Percentiles rank a stretch among this genome's conserved stretches.
Evolutionary conservation across 2,113 vertebrate species (phyloP).

Genomic region (Scomber colias): DNA sequence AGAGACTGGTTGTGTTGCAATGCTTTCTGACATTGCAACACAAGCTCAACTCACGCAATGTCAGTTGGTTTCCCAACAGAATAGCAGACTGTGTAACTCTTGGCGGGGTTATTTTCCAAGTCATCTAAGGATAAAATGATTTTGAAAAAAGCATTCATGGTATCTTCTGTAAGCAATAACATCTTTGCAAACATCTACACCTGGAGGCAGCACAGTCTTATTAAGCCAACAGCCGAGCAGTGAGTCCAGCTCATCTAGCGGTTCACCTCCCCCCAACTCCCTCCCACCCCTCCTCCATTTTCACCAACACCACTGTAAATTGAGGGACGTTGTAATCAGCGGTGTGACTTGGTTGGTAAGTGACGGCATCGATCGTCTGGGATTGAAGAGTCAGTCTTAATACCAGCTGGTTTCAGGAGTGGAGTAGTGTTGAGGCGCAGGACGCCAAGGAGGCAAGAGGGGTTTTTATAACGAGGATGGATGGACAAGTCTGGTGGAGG

Average conservation of each 20-base stretch:
- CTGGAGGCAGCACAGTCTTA: conserved; percentile 24
- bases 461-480: conserved; percentile 77
- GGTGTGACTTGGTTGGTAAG: conserved; percentile 73
- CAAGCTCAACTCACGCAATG: conserved; percentile 17
- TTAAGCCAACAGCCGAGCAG: conserved; percentile 23
- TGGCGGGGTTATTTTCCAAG: conserved; percentile 50
- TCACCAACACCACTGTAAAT: conserved; percentile 70
- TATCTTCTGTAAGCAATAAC: conserved; percentile 29
- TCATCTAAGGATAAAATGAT: conserved; percentile 49
- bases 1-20: conserved; percentile 18
- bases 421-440: conserved; percentile 48
- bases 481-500: conserved; percentile 68
- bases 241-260: conserved; percentile 40
- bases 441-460: conserved; percentile 36
- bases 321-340: conserved; percentile 79
- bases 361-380: conserved; percentile 79
- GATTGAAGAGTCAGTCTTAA: conserved; percentile 84
- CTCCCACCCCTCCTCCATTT: conserved; percentile 27
- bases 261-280: background rate
- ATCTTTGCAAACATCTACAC: conserved; percentile 17
- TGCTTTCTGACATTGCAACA: conserved; percentile 12
- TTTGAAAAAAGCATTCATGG: conserved; percentile 8
- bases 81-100: conserved; percentile 25
- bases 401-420: conserved; percentile 63
- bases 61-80: conserved; percentile 19